phyloP scores from a whole-genome alignment of 1,140 invertebrate genomes.

The Sitobion miscanthi region DNA sequence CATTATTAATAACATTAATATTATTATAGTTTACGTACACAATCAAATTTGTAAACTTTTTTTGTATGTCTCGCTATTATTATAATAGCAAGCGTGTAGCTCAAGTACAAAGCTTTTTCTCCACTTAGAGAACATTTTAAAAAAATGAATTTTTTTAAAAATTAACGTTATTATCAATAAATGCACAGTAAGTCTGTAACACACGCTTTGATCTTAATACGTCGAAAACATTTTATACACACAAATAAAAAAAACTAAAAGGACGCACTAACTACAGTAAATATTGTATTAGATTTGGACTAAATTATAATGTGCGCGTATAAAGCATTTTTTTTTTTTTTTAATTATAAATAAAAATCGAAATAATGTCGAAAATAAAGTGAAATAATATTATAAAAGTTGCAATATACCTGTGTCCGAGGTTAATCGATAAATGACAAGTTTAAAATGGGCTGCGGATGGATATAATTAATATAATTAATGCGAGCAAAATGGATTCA shows the following conservation, averaged over 20 bases:
- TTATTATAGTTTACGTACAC: neutral
- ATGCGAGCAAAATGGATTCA: neutral
- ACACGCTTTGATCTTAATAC: conserved; percentile 1
- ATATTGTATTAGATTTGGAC: neutral
- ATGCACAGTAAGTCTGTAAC: neutral
- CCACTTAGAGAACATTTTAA: neutral
- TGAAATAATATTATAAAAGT: neutral
- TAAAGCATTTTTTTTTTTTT: neutral
- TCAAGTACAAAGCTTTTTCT: neutral
- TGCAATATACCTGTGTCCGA: neutral
- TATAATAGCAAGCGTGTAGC: neutral
- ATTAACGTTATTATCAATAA: neutral
- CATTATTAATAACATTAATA: neutral
- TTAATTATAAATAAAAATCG: neutral
- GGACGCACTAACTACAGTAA: neutral
- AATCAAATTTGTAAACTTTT: neutral
- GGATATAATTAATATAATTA: neutral
- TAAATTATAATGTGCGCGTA: neutral
- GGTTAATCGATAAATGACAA: neutral
- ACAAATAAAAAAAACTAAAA: neutral
- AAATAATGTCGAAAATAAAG: neutral
- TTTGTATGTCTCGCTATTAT: neutral
- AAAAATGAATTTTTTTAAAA: neutral
- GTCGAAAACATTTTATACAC: neutral
- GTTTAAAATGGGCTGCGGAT: neutral